Evolutionary conservation across 2,113 vertebrate genomes (phyloP).

Genomic region (Suncus etruscus): DNA sequence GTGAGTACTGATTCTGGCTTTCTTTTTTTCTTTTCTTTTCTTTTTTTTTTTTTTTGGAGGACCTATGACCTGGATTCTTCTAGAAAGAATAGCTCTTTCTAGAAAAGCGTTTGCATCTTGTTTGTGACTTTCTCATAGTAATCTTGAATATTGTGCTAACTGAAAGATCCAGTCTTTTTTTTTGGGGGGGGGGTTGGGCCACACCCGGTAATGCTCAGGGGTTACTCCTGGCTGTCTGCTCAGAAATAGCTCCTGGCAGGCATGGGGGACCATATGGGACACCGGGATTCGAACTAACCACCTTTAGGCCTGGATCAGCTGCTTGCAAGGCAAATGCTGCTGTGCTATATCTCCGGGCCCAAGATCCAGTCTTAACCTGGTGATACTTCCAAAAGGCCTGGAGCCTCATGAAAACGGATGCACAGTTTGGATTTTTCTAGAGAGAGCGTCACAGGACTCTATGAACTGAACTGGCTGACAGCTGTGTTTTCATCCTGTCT

Average conservation of each 20-base stretch:
- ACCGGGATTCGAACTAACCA: too few relatives aligned
- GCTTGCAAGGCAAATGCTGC: too few relatives aligned
- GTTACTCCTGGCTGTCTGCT: too few relatives aligned
- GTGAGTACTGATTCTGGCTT: background rate
- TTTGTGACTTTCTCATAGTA: slow-evolving; percentile 12
- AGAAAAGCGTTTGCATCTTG: background rate
- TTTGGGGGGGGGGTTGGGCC: too few relatives aligned
- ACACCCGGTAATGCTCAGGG: too few relatives aligned
- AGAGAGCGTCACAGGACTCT: background rate
- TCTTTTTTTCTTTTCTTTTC: too few relatives aligned
- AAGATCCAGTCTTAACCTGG: background rate
- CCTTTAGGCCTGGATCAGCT: too few relatives aligned
- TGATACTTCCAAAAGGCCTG: background rate
- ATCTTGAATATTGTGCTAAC: background rate
- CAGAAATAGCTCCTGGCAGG: too few relatives aligned
- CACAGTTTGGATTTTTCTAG: slow-evolving; percentile 18
- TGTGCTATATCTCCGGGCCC: too few relatives aligned
- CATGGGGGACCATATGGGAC: too few relatives aligned
- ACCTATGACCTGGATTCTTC: slow-evolving; percentile 22
- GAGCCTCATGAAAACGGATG: background rate
- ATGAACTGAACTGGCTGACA: background rate
- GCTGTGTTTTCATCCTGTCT: background rate
- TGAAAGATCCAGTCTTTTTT: too few relatives aligned
- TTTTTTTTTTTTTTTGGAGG: background rate
- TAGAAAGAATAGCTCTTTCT: background rate